These are phyloP conservation scores for Archegozetes longisetosus DNA, from an alignment of 1,140 invertebrate species.

Conservation along the genomic window DNA sequence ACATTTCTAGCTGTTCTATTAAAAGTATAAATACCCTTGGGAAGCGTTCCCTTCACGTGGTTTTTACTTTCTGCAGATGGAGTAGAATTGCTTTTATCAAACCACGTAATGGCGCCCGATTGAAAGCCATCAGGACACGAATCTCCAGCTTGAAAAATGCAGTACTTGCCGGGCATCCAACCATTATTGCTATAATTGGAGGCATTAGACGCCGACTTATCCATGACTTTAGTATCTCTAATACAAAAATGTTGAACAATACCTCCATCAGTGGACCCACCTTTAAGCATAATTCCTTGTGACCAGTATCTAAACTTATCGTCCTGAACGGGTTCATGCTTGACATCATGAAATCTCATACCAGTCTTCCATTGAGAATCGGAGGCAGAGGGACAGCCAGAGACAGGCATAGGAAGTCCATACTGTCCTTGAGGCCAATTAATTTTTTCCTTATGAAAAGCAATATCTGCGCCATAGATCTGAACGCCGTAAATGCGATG, in stretches of 20 bases:
- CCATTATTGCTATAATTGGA: not conserved
- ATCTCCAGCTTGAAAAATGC: conserved; percentile 23
- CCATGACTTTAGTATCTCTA: conserved; percentile 9
- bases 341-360: conserved; percentile 18
- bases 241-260: conserved; percentile 24
- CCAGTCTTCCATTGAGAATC: conserved; percentile 21
- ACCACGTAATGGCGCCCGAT: conserved; percentile 23
- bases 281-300: conserved; percentile 21
- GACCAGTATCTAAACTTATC: conserved; percentile 22
- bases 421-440: conserved; percentile 24
- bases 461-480: conserved; percentile 14
- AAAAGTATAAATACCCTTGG: not conserved
- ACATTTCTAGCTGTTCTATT: too few species aligned
- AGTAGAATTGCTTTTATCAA: conserved; percentile 18
- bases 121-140: conserved; percentile 23
- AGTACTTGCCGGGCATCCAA: conserved; percentile 24
- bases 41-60: not conserved
- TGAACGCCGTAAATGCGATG: conserved; percentile 21
- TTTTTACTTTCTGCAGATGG: not conserved
- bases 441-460: not conserved
- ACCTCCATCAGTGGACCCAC: conserved; percentile 17
- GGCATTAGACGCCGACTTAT: conserved; percentile 16
- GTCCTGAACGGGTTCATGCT: conserved; percentile 20
- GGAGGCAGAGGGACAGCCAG: conserved; percentile 21
- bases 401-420: conserved; percentile 24